Evolutionary conservation across 2,888 invertebrate species (phyloP).

Genomic region (Drosophila fulvimacula): DNA sequence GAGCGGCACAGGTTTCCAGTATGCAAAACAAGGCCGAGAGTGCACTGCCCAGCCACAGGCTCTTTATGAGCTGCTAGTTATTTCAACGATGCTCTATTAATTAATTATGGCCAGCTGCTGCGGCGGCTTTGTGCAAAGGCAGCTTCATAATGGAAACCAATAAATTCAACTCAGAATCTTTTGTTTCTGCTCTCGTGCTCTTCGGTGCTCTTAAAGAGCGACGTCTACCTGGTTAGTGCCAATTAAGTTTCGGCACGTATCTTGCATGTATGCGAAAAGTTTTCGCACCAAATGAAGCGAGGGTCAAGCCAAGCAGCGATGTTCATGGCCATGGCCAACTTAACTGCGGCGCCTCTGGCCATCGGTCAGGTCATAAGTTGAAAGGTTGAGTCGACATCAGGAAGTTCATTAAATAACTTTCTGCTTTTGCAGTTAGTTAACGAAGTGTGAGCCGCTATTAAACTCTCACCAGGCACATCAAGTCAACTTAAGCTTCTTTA

Average conservation of each 20-base stretch:
- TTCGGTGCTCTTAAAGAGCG: constrained; percentile 31
- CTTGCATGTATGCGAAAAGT: constrained; percentile 64
- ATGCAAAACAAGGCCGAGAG: constrained; percentile 12
- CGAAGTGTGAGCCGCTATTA: constrained; percentile 41
- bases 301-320: constrained; percentile 45
- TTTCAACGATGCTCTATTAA: constrained; percentile 48
- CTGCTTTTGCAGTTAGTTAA: constrained; percentile 37
- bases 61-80: constrained; percentile 18
- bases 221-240: constrained; percentile 36
- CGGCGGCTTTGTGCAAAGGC: constrained; percentile 29
- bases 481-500: constrained; percentile 24
- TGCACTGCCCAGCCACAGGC: constrained; percentile 1
- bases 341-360: constrained; percentile 26
- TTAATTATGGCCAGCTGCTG: constrained; percentile 55
- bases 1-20: constrained; percentile 20
- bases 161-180: constrained; percentile 46
- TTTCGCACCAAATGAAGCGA: constrained; percentile 67
- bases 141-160: constrained; percentile 56
- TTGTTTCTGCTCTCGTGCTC: neutral
- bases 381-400: constrained; percentile 63
- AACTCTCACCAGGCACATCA: constrained; percentile 22
- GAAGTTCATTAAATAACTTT: constrained; percentile 74
- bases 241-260: constrained; percentile 75
- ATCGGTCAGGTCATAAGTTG: constrained; percentile 37
- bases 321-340: constrained; percentile 36